Evolutionary conservation across 2,113 vertebrate genomes (phyloP).

Genomic region (Lonchura striata): DNA sequence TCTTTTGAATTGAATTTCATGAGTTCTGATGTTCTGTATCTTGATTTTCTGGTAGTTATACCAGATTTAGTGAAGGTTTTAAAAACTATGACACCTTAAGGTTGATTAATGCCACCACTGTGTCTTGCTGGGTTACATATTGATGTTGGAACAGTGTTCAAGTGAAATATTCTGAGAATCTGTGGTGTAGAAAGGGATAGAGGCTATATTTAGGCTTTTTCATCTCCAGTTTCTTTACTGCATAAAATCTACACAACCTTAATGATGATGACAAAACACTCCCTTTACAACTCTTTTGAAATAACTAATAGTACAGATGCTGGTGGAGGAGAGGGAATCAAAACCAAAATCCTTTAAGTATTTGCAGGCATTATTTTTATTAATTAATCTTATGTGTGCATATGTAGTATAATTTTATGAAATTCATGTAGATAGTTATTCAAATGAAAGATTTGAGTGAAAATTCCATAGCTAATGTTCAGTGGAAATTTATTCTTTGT

Average conservation of each 20-base stretch:
- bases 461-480: background rate
- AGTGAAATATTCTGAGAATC: background rate
- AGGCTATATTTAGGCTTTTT: background rate
- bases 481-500: background rate
- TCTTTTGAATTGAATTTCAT: background rate
- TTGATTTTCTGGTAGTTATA: background rate
- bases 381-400: background rate
- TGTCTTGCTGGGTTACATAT: background rate
- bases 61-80: background rate
- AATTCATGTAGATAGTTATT: background rate
- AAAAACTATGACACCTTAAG: background rate
- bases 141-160: background rate
- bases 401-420: background rate
- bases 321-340: background rate
- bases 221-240: background rate
- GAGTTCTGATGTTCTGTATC: background rate
- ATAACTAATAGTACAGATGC: background rate
- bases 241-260: background rate
- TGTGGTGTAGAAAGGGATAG: background rate
- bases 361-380: background rate
- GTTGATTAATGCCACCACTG: background rate
- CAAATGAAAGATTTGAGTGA: background rate
- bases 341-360: background rate
- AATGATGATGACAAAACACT: background rate
- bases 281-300: background rate